Evolutionary conservation across 2,113 vertebrate genomes (phyloP).

Genomic region (Spermophilus dauricus): DNA sequence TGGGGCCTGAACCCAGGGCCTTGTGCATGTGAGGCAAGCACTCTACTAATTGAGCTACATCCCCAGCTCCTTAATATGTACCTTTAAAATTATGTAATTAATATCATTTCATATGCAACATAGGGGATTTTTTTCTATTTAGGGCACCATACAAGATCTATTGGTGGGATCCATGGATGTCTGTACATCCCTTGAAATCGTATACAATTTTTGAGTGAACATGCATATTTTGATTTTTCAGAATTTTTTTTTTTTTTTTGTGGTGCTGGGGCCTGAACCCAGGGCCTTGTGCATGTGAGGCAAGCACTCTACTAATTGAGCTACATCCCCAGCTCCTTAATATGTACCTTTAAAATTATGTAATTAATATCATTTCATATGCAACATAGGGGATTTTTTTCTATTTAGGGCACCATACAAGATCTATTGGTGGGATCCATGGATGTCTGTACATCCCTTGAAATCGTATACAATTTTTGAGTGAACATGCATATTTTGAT

Average conservation of each 20-base stretch:
- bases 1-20: too few relatives aligned
- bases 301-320: too few relatives aligned
- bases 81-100: constrained; percentile 11
- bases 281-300: too few relatives aligned
- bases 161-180: neutral
- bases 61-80: neutral
- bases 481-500: neutral
- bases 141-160: neutral
- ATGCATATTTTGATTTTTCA: neutral
- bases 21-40: too few relatives aligned
- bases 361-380: constrained; percentile 33
- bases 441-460: neutral
- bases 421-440: neutral
- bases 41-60: too few relatives aligned
- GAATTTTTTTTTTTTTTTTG: too few relatives aligned
- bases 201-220: neutral
- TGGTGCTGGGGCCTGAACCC: too few relatives aligned
- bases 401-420: neutral
- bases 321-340: neutral
- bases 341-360: neutral
- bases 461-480: neutral
- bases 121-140: neutral
- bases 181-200: neutral
- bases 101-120: constrained; percentile 10
- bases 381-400: neutral